Evolutionary conservation across 2,888 invertebrate species (phyloP), one percentile per base, ranked within the genome.

Genomic region (Leptopilina syphax): DNA sequence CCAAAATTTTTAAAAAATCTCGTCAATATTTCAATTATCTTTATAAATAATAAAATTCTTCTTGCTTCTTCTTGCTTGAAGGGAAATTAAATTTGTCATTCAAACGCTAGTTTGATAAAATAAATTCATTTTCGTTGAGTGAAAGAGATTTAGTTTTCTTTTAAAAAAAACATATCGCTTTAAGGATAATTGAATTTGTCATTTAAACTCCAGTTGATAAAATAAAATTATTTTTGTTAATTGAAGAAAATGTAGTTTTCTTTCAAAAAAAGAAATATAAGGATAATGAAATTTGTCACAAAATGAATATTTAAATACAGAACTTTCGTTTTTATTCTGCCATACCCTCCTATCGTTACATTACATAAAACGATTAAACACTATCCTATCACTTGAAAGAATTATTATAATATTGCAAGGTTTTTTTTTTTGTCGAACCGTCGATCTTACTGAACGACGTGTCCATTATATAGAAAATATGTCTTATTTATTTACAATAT

Each of bases 401-500:
- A 92, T 91, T 91, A 92, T 90, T 88, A 88, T 92, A 92, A 92
- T 92, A 92, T 92, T 92, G 92, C 92, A 92, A 89, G 91, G 90
- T 90, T 50, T 50, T 50, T 50, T 50, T 50, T 50, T 50, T 91
- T 89, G 87, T 90, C 90, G 89, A 90, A 89, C 87, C 89, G 88
- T 88, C 89, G 89, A 88, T 86, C 86, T 88, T 88, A 89, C 87
- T 88, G 90, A 91, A 86, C 87, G 89, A 90, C 88, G 88, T 50
- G 50, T 88, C 87, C 88, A 88, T 90, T 90, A 91, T 92, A 91
- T 92, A 92, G 92, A 92, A 92, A 92, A 92, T 92, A 92, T 91
- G 91, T 92, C 91, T 91, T 90, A 90, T 91, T 91, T 92, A 92
- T 92, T 86, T 92, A 92, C 92, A 92, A 92, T 92, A 91, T 92